Conservation (phyloP, 2,888 invertebrate species). For the Eilema griseolum region DNA sequence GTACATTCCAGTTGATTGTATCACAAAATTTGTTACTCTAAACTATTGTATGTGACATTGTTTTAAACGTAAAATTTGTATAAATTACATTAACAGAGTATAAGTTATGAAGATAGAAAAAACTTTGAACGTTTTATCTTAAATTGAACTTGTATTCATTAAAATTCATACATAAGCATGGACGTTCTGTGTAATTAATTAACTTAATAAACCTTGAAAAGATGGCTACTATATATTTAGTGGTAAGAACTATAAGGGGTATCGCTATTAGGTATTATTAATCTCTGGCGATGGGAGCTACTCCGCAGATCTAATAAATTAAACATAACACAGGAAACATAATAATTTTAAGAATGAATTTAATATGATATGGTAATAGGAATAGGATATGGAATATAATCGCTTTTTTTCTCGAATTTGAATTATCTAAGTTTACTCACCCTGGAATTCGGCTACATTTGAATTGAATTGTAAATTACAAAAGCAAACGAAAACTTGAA, state of each 20-base stretch:
- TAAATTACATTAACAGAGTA: conserved; percentile 19
- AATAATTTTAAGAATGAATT: conserved; percentile 6
- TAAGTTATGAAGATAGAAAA: conserved; percentile 28
- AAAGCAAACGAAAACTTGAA: not conserved
- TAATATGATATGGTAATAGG: not conserved
- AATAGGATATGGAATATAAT: not conserved
- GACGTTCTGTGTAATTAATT: conserved; percentile 45
- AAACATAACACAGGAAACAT: conserved; percentile 21
- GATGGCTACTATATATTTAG: conserved; percentile 20
- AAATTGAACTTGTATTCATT: conserved; percentile 32
- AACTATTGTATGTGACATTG: conserved; percentile 28
- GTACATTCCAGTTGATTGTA: conserved; percentile 40
- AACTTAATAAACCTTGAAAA: conserved; percentile 46
- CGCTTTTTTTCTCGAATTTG: not conserved
- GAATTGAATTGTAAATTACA: conserved; percentile 7
- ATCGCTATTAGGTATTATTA: conserved; percentile 22
- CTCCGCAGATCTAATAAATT: conserved; percentile 5
- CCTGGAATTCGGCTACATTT: not conserved
- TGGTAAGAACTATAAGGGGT: conserved; percentile 19
- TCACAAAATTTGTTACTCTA: conserved; percentile 36
- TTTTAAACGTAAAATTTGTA: conserved; percentile 19
- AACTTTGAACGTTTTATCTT: conserved; percentile 30
- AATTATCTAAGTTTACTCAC: conserved; percentile 9
- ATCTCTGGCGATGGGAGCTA: conserved; percentile 20
- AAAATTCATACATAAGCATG: conserved; percentile 46